Conservation (phyloP, 2,888 invertebrate species). For the Drosophila gaucha region DNA sequence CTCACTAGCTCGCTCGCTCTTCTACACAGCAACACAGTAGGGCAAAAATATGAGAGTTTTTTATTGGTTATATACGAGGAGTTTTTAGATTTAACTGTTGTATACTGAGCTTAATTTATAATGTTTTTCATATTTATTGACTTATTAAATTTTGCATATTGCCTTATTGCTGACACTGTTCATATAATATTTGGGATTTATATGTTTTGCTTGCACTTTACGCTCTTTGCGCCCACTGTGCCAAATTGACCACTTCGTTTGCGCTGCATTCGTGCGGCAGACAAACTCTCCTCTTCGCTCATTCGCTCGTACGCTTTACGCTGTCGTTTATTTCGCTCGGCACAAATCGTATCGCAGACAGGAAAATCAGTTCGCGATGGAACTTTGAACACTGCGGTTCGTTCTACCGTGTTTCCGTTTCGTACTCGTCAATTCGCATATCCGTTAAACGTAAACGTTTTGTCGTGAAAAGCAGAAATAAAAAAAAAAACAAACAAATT, state of each 20-base stretch:
- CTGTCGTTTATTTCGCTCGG: conserved; percentile 45
- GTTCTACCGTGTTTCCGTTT: conserved; percentile 60
- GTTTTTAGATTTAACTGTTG: background rate
- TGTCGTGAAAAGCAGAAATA: conserved; percentile 31
- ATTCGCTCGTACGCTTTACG: conserved; percentile 31
- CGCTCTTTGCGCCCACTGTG: conserved; percentile 38
- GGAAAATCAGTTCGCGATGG: conserved; percentile 67
- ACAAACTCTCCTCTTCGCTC: conserved; percentile 35
- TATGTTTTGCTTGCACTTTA: background rate
- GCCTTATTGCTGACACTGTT: background rate
- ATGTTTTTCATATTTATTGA: background rate
- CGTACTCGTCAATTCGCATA: conserved; percentile 38
- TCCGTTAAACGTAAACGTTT: conserved; percentile 44
- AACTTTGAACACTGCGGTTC: conserved; percentile 82
- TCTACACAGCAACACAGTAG: conserved; percentile 44
- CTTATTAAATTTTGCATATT: background rate
- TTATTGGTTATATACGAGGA: background rate
- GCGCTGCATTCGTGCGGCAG: conserved; percentile 41
- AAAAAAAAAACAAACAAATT: conserved; percentile 1
- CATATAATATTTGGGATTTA: background rate
- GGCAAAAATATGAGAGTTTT: background rate
- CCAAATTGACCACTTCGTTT: conserved; percentile 23
- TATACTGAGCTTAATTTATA: background rate
- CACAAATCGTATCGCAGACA: conserved; percentile 37
- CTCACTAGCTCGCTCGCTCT: conserved; percentile 32